These are phyloP conservation scores for Synergus laeviventris DNA, from an alignment of 2,888 invertebrate species.

Conservation along the genomic window DNA sequence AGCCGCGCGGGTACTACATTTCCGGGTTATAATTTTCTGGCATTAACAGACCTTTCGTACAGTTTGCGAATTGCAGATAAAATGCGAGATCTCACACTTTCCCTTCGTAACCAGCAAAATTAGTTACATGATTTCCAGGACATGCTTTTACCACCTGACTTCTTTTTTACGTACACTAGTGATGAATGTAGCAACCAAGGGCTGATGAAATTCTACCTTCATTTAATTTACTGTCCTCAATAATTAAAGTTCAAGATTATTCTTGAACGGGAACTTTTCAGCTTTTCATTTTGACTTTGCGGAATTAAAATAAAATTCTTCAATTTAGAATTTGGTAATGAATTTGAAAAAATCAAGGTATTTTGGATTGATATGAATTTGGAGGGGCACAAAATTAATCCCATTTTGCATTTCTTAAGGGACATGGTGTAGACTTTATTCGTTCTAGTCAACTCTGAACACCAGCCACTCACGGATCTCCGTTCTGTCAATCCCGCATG, in stretches of 20 bases:
- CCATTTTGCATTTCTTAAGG: constrained; percentile 55
- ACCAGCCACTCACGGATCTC: constrained; percentile 51
- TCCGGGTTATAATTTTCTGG: constrained; percentile 40
- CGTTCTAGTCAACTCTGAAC: constrained; percentile 53
- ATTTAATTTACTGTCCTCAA: constrained; percentile 29
- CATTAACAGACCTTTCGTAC: constrained; percentile 22
- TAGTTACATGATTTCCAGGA: neutral
- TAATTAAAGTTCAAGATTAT: constrained; percentile 37
- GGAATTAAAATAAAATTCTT: constrained; percentile 15
- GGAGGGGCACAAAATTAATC: constrained; percentile 49
- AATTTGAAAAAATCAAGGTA: neutral
- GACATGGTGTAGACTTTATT: constrained; percentile 56
- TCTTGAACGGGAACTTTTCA: constrained; percentile 31
- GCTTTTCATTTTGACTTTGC: constrained; percentile 17
- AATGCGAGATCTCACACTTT: constrained; percentile 5
- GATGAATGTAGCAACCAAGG: too few species aligned
- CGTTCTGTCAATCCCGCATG: constrained; percentile 62
- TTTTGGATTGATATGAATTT: neutral
- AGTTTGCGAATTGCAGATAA: constrained; percentile 18
- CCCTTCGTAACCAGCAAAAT: neutral
- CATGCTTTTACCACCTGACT: neutral
- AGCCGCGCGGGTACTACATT: constrained; percentile 54
- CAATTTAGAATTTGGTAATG: neutral
- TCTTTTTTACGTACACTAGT: constrained; percentile 8
- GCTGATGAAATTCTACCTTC: constrained; percentile 14